A percentile compares a stretch with the other conserved stretches of the same genome.
Evolutionary conservation across 2,888 invertebrate species (phyloP).

Genomic region (Phyllotreta cruciferae): DNA sequence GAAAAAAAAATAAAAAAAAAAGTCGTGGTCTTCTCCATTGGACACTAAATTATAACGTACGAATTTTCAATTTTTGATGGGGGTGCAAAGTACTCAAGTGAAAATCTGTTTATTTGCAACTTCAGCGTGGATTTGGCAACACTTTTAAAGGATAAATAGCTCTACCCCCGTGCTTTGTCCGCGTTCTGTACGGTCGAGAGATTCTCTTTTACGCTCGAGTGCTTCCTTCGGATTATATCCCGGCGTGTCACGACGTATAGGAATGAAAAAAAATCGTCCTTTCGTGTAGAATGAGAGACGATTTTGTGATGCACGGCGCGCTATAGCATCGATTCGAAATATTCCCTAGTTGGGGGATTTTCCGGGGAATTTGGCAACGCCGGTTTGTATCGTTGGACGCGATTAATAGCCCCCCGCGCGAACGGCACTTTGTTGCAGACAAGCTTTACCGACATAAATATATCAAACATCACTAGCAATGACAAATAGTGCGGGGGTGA

Average conservation of each 20-base stretch:
- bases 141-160: constrained; percentile 8
- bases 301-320: not conserved
- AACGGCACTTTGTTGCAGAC: constrained; percentile 57
- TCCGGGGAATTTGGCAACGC: constrained; percentile 14
- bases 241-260: constrained; percentile 26
- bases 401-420: constrained; percentile 51
- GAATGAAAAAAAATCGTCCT: constrained; percentile 5
- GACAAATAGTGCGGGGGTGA: constrained; percentile 57
- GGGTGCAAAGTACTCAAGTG: too few relatives aligned
- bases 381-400: constrained; percentile 25
- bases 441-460: constrained; percentile 58
- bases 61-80: too few relatives aligned
- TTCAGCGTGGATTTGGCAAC: not conserved
- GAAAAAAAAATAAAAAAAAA: too few relatives aligned
- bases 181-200: constrained; percentile 32
- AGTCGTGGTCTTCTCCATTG: too few relatives aligned
- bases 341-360: not conserved
- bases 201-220: constrained; percentile 34
- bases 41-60: too few relatives aligned
- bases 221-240: constrained; percentile 31
- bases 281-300: too few relatives aligned
- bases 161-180: constrained; percentile 23
- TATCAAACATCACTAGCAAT: constrained; percentile 59
- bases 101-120: too few relatives aligned
- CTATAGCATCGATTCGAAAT: not conserved